Conservation (phyloP, 2,797 vertebrate genomes). For the Falco naumanni region DNA sequence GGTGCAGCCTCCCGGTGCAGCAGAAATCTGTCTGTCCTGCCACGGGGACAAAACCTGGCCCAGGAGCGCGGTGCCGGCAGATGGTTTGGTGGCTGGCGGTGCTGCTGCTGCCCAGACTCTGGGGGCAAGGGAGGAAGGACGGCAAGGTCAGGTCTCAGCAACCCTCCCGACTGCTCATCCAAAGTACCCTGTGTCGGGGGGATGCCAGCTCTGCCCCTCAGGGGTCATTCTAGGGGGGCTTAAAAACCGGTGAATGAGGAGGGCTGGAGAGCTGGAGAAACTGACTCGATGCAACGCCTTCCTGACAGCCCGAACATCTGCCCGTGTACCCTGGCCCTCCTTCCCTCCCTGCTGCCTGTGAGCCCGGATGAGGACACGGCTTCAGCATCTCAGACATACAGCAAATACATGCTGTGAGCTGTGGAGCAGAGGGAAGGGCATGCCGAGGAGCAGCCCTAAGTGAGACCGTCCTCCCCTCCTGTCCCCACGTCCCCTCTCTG, state of each 20-base stretch:
- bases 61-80: background rate
- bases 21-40: background rate
- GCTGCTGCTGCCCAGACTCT: background rate
- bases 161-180: background rate
- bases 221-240: background rate
- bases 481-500: background rate
- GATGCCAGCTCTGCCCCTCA: background rate
- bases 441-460: background rate
- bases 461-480: background rate
- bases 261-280: background rate
- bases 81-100: background rate
- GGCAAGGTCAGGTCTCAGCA: background rate
- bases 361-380: background rate
- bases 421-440: background rate
- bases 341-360: background rate
- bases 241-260: background rate
- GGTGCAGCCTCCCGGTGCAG: background rate
- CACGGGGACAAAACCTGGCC: background rate
- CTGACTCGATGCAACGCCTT: background rate
- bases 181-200: background rate
- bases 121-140: background rate
- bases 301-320: background rate
- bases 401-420: accelerated
- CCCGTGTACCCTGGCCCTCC: background rate
- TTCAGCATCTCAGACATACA: background rate